These are phyloP conservation scores for Psettodes erumei DNA, from an alignment of 2,113 vertebrate species.

Conservation along the genomic window DNA sequence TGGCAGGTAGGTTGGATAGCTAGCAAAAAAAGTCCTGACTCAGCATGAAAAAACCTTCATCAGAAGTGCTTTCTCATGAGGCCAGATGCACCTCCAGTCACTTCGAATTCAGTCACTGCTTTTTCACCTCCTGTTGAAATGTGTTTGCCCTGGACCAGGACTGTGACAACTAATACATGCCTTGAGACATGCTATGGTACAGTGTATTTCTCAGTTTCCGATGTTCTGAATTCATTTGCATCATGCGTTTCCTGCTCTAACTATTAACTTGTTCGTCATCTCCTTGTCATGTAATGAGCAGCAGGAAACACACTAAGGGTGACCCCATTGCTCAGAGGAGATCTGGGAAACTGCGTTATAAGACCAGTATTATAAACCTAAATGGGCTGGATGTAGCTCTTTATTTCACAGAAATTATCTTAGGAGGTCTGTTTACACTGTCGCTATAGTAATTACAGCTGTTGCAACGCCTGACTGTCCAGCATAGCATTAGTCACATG, in stretches of 20 bases:
- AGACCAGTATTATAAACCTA: not conserved
- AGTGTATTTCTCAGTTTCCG: no score
- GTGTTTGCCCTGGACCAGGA: conserved; percentile 8
- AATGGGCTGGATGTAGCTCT: conserved; percentile 15
- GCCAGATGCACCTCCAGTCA: conserved; percentile 39
- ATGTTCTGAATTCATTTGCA: not conserved
- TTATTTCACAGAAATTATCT: conserved; percentile 34
- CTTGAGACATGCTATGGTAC: no score
- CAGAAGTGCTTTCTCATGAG: conserved; percentile 29
- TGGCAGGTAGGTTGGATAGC: conserved; percentile 48
- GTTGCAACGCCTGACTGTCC: conserved; percentile 38
- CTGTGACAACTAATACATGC: not conserved
- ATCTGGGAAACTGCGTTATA: not conserved
- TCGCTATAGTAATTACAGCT: conserved; percentile 57
- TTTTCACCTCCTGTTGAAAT: conserved; percentile 13
- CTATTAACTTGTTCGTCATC: conserved; percentile 23
- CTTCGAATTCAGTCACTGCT: conserved; percentile 30
- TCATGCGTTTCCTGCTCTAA: conserved; percentile 9
- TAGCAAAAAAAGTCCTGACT: conserved; percentile 52
- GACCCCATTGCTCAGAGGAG: conserved; percentile 14
- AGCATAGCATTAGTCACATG: conserved; percentile 59
- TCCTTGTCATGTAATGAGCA: no score
- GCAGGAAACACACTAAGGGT: conserved; percentile 24
- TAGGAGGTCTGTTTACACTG: conserved; percentile 13
- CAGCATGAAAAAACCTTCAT: conserved; percentile 61